Evolutionary conservation across 30 jellyfish, hydroid and myxozoan species (phyloP).

Genomic region (Clytia hemisphaerica): DNA sequence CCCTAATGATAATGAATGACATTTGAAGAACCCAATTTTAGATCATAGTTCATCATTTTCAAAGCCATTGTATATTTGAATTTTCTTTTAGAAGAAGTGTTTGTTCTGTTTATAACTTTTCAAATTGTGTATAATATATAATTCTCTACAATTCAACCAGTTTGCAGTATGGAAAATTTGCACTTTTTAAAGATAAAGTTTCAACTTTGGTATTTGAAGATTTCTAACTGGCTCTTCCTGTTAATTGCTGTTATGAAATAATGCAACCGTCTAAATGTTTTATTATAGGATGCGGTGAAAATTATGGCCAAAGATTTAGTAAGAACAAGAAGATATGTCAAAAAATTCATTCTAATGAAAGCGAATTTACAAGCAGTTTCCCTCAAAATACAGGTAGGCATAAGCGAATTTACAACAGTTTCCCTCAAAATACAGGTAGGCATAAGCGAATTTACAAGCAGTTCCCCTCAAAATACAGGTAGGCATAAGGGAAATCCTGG

Average conservation of each 20-base stretch:
- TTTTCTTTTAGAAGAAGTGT: no score
- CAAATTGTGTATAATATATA: no score
- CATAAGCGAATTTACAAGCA: slow-evolving; percentile 82
- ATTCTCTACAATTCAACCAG: no score
- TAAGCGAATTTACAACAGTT: neutral
- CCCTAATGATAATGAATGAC: no score
- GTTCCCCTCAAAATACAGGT: slow-evolving; percentile 92
- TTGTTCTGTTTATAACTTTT: no score
- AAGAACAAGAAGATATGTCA: slow-evolving; percentile 89
- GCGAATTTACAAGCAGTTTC: slow-evolving; percentile 96
- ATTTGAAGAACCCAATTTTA: no score
- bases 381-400: slow-evolving; percentile 73
- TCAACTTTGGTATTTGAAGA: neutral
- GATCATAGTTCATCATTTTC: neutral
- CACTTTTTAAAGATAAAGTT: neutral
- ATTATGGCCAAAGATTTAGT: slow-evolving; percentile 96
- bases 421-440: slow-evolving; percentile 74
- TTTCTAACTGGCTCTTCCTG: no score
- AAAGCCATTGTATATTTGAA: neutral
- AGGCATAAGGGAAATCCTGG: no score
- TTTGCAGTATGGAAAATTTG: slow-evolving; percentile 1
- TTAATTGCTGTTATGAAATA: no score
- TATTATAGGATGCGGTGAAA: slow-evolving; percentile 84
- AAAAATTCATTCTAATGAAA: slow-evolving; percentile 83
- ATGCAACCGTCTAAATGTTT: neutral